Conservation (phyloP, 2,888 invertebrate genomes). For the Harmothoe impar region DNA sequence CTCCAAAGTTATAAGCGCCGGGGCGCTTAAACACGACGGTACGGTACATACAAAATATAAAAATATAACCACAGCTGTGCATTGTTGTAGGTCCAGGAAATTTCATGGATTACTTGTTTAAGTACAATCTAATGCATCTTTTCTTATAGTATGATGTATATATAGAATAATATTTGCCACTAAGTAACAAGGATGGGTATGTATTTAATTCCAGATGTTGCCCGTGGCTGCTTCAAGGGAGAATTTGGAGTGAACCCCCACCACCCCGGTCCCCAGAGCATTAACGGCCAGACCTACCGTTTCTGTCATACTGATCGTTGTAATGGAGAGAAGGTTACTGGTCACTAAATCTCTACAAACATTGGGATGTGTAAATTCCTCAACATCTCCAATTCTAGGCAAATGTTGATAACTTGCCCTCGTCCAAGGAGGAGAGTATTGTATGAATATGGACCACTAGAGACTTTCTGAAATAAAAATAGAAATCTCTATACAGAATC, state of each 20-base stretch:
- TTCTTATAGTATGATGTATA: background rate
- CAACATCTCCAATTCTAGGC: too few relatives aligned
- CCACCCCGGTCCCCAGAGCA: conserved; percentile 1
- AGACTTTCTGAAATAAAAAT: too few relatives aligned
- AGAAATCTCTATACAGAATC: too few relatives aligned
- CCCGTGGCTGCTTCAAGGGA: conserved; percentile 52
- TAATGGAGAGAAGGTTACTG: conserved; percentile 1
- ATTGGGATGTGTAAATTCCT: too few relatives aligned
- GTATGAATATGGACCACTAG: too few relatives aligned
- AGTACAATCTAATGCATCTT: too few relatives aligned
- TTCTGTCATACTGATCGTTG: conserved; percentile 36
- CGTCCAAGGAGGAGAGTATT: too few relatives aligned
- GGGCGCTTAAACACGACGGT: too few relatives aligned
- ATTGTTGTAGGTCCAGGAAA: background rate
- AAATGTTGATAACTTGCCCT: too few relatives aligned
- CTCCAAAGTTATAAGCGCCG: too few relatives aligned
- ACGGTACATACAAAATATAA: background rate
- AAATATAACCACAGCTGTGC: too few relatives aligned
- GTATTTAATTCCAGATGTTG: conserved; percentile 25
- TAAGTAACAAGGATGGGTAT: background rate
- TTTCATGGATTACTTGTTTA: too few relatives aligned
- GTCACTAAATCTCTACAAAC: background rate
- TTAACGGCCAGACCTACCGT: conserved; percentile 48
- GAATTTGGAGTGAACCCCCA: conserved; percentile 49
- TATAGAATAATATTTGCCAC: background rate